Conservation (phyloP, 2,797 vertebrate genomes). For the Cercopithecus mitis region DNA sequence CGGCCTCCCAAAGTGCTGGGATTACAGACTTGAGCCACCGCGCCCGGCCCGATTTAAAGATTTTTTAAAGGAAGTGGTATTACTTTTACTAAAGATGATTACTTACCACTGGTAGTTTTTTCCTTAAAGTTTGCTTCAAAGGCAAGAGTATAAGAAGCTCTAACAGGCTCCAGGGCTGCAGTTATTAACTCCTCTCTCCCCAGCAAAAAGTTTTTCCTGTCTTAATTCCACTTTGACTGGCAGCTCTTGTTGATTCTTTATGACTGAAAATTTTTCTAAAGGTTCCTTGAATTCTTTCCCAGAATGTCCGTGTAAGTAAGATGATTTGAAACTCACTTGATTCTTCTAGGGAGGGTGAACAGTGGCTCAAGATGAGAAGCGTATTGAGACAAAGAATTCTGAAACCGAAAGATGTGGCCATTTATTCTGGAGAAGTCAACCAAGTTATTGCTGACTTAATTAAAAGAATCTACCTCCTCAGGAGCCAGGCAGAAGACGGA, state of each 20-base stretch:
- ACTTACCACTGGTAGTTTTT: not conserved
- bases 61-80: not conserved
- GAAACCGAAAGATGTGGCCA: slow-evolving; percentile 91
- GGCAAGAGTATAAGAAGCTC: not conserved
- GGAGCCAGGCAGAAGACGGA: slow-evolving; percentile 85
- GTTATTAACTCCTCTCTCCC: not conserved
- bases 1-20: too few species aligned
- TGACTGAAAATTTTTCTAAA: not conserved
- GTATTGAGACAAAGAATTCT: slow-evolving; percentile 94
- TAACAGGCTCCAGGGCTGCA: not conserved
- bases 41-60: too few species aligned
- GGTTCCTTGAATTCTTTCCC: not conserved
- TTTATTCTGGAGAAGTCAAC: slow-evolving; percentile 91
- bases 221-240: not conserved
- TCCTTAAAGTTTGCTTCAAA: not conserved
- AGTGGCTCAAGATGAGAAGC: slow-evolving; percentile 95
- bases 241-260: not conserved
- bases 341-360: slow-evolving; percentile 90
- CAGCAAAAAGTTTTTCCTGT: not conserved
- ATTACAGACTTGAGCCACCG: too few species aligned
- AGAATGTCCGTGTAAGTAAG: not conserved
- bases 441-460: slow-evolving; percentile 91
- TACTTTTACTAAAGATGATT: not conserved
- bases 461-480: slow-evolving; percentile 86
- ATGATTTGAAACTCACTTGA: slow-evolving; percentile 18